Conservation (phyloP, 2,113 vertebrate genomes). For the Lophura nycthemera region DNA sequence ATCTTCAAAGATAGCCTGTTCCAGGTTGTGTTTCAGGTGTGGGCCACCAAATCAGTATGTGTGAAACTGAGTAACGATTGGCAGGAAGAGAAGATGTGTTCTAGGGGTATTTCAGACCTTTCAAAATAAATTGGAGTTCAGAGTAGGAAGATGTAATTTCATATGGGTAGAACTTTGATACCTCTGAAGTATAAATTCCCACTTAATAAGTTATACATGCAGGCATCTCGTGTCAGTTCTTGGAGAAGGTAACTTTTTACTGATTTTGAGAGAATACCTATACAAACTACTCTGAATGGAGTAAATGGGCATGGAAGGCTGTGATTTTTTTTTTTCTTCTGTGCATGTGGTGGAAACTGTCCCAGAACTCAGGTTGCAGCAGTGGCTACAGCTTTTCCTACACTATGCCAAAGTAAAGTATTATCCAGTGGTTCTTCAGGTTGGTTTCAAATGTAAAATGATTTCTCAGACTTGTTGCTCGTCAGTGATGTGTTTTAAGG, state of each 20-base stretch:
- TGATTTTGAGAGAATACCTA: neutral
- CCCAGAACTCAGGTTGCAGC: neutral
- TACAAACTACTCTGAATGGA: neutral
- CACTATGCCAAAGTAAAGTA: rapidly evolving
- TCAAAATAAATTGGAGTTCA: neutral
- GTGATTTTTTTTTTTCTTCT: neutral
- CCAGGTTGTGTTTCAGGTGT: neutral
- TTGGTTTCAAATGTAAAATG: neutral
- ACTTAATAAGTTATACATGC: neutral
- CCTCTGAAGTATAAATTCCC: neutral
- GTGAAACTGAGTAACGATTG: neutral
- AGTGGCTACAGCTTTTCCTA: rapidly evolving
- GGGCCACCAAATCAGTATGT: neutral
- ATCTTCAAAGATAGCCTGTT: neutral
- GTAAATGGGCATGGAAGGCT: neutral
- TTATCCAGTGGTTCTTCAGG: neutral
- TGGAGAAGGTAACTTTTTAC: neutral
- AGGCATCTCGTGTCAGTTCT: neutral
- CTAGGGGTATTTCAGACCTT: neutral
- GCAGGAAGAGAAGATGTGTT: neutral
- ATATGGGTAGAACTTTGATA: neutral
- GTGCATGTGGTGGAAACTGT: neutral
- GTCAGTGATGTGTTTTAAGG: neutral
- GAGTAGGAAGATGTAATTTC: neutral
- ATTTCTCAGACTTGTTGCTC: neutral